A percentile compares a stretch with the other conserved stretches of the same genome.
Conservation (phyloP, 2,888 invertebrate species). For the Amphipoea lucens region DNA sequence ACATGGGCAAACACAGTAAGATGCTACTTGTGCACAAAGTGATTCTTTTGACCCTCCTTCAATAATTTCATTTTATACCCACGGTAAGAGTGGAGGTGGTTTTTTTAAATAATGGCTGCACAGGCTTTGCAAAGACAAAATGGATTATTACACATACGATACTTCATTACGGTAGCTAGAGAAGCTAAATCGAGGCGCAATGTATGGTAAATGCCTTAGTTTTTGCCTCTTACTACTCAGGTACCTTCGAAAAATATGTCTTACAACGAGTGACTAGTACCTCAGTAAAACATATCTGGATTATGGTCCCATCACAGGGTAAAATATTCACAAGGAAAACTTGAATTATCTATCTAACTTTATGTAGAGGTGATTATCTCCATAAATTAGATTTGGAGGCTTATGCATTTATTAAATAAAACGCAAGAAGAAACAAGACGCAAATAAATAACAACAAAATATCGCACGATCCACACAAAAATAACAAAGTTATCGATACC, state of each 20-base stretch:
- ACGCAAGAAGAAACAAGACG: neutral
- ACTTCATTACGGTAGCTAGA: neutral
- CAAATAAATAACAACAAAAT: neutral
- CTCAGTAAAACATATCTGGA: neutral
- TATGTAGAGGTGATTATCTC: too few species aligned
- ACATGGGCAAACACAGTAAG: neutral
- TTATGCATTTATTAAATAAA: neutral
- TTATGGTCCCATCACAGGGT: neutral
- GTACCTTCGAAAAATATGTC: neutral
- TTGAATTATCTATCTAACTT: neutral
- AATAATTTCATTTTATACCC: neutral
- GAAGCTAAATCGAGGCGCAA: neutral
- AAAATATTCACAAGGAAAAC: constrained; percentile 6
- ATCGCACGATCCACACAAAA: constrained; percentile 17
- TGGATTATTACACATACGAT: neutral
- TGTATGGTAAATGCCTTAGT: neutral
- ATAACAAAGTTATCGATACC: constrained; percentile 40
- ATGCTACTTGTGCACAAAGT: neutral
- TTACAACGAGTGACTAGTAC: neutral
- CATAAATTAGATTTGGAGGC: neutral
- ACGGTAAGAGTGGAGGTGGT: neutral
- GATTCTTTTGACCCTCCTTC: neutral
- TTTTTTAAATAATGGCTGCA: neutral
- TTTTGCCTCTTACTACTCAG: neutral
- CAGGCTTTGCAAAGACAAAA: too few species aligned